Evolutionary conservation across 53 echinoderm and acorn worm species (phyloP).

Genomic region (Astropecten irregularis): DNA sequence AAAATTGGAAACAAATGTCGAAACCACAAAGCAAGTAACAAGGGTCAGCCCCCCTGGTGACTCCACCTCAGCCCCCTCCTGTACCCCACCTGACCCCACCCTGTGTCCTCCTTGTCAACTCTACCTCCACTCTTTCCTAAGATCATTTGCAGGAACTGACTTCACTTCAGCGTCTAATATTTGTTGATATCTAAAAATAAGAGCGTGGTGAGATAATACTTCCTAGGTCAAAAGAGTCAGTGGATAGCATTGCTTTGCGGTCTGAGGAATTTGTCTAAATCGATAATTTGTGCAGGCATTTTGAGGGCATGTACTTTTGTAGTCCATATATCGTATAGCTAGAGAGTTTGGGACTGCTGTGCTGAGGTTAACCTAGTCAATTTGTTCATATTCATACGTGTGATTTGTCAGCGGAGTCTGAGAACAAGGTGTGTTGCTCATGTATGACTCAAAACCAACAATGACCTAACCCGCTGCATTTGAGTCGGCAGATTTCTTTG

Average conservation of each 20-base stretch:
- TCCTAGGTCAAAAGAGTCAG: not conserved
- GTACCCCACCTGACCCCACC: not conserved
- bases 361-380: not conserved
- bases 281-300: not conserved
- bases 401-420: not conserved
- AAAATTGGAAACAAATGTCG: slow-evolving; percentile 46
- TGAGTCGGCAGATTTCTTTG: no score
- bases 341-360: not conserved
- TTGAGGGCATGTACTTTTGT: not conserved
- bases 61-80: no score
- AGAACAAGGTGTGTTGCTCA: not conserved
- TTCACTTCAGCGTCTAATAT: no score
- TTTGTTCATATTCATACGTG: not conserved
- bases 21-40: slow-evolving; percentile 14
- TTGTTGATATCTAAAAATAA: no score
- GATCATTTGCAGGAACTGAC: slow-evolving; percentile 6
- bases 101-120: not conserved
- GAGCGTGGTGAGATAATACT: not conserved
- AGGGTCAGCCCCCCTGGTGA: slow-evolving; percentile 22
- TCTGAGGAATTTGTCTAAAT: not conserved
- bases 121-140: not conserved
- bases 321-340: no score
- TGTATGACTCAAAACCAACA: no score
- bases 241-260: not conserved
- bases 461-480: no score